phyloP scores from a whole-genome alignment of 2,113 vertebrate species.

The Sylvia atricapilla region DNA sequence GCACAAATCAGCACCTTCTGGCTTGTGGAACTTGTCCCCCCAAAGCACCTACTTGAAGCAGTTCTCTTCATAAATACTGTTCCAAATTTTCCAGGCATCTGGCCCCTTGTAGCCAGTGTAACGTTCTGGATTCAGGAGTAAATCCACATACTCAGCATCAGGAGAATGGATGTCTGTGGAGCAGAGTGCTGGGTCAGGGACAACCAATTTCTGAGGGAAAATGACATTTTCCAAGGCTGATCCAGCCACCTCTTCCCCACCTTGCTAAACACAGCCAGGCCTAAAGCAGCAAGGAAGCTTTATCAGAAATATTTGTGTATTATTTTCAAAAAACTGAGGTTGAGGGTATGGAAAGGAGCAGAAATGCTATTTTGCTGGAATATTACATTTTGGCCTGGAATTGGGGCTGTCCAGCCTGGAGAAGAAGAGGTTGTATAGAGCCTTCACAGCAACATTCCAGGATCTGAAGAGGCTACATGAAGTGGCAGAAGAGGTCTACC shows the following conservation, averaged over 20 bases:
- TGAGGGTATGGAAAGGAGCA: not conserved
- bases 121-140: slow-evolving; percentile 80
- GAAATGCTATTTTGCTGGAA: not conserved
- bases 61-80: slow-evolving; percentile 84
- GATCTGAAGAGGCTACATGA: not conserved
- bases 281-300: not conserved
- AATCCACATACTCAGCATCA: slow-evolving; percentile 79
- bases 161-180: slow-evolving; percentile 75
- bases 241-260: not conserved
- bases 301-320: not conserved
- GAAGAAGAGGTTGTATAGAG: not conserved
- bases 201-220: not conserved
- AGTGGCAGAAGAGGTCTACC: not conserved
- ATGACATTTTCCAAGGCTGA: not conserved
- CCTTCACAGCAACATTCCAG: not conserved
- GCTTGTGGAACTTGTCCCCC: not conserved
- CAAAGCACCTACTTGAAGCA: slow-evolving; percentile 80
- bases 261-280: not conserved
- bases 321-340: not conserved
- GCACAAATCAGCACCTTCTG: not conserved
- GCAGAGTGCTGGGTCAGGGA: not conserved
- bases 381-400: not conserved
- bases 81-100: slow-evolving; percentile 82
- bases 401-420: not conserved
- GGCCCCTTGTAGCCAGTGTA: slow-evolving; percentile 82